Evolutionary conservation across 2,113 vertebrate species (phyloP).

Genomic region (Heteronetta atricapilla): DNA sequence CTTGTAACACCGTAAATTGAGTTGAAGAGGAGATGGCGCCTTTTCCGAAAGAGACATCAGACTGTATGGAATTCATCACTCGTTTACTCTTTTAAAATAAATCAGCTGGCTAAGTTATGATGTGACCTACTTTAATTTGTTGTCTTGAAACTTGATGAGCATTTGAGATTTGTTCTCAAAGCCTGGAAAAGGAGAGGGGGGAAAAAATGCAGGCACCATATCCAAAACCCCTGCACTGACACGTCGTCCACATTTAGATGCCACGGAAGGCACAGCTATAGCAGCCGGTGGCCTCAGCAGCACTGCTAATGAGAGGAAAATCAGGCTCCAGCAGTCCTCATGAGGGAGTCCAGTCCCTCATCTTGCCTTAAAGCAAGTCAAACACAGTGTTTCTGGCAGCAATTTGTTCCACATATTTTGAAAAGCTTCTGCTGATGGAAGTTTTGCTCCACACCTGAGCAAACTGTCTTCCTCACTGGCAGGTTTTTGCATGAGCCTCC

Average conservation of each 20-base stretch:
- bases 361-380: not conserved
- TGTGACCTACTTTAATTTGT: slow-evolving; percentile 11
- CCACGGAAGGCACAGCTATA: not conserved
- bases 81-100: slow-evolving; percentile 18
- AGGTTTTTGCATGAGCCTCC: not conserved
- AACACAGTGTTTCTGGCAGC: not conserved
- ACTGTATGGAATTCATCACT: slow-evolving; percentile 3
- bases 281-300: not conserved
- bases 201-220: not conserved
- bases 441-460: not conserved
- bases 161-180: not conserved
- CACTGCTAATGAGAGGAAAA: not conserved
- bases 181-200: not conserved
- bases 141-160: slow-evolving; percentile 1
- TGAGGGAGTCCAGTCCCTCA: not conserved
- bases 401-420: not conserved
- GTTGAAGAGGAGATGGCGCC: not conserved
- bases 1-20: not conserved
- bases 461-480: not conserved
- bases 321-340: not conserved
- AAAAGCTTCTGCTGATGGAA: not conserved
- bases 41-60: not conserved
- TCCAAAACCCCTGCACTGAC: not conserved
- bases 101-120: slow-evolving; percentile 7
- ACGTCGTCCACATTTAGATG: not conserved